These are phyloP conservation scores for Gymnogyps californianus DNA, from an alignment of 2,113 vertebrate species.

Conservation along the genomic window DNA sequence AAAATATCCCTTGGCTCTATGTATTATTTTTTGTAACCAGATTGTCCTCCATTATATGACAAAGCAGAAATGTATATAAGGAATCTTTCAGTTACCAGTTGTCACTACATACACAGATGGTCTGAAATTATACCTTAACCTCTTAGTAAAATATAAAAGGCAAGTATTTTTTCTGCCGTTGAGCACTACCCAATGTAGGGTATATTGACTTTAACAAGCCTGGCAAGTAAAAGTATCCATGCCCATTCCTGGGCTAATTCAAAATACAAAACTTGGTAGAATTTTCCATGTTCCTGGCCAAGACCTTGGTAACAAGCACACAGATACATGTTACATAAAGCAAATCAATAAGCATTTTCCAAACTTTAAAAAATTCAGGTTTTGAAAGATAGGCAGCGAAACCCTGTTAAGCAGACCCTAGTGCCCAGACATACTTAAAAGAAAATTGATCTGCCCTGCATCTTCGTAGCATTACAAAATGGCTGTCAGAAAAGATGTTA, in stretches of 20 bases:
- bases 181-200: not conserved
- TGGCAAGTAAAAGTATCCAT: not conserved
- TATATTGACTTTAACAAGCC: not conserved
- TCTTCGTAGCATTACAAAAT: not conserved
- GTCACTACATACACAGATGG: not conserved
- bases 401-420: not conserved
- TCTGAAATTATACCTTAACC: not conserved
- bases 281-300: not conserved
- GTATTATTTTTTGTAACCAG: not conserved
- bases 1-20: not conserved
- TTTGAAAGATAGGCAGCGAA: not conserved
- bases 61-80: not conserved
- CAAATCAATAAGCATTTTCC: not conserved
- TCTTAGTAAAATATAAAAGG: not conserved
- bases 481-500: not conserved
- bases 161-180: not conserved
- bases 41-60: not conserved
- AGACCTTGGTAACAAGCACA: not conserved
- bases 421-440: not conserved
- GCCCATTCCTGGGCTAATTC: not conserved
- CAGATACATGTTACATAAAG: accelerated
- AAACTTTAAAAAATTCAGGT: not conserved
- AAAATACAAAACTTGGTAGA: not conserved
- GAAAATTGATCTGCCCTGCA: not conserved
- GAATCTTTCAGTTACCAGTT: not conserved